phyloP scores from a whole-genome alignment of 1,140 invertebrate genomes.

The Megalonaias nervosa region DNA sequence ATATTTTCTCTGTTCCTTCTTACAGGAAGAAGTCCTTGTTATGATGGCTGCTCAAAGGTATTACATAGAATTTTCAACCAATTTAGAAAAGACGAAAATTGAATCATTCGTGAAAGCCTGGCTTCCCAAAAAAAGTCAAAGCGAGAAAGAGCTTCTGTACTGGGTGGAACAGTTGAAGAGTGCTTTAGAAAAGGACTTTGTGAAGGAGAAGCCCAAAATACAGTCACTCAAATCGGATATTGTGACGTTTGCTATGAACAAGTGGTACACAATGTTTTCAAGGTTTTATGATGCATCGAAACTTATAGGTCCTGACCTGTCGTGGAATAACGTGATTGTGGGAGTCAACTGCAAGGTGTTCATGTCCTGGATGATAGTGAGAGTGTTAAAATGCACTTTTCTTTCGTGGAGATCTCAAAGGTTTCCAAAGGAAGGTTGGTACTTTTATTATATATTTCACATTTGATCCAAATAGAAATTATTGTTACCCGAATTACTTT shows the following conservation, averaged over 20 bases:
- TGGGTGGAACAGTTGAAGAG: constrained; percentile 40
- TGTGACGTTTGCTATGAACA: constrained; percentile 49
- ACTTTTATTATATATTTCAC: neutral
- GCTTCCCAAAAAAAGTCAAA: constrained; percentile 35
- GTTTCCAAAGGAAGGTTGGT: constrained; percentile 48
- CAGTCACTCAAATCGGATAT: constrained; percentile 44
- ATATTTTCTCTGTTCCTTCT: neutral
- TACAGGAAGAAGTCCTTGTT: constrained; percentile 49
- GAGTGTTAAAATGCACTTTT: constrained; percentile 43
- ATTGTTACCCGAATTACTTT: no score
- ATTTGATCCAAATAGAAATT: no score
- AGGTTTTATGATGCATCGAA: constrained; percentile 50
- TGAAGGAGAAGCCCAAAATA: constrained; percentile 25
- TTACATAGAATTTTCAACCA: constrained; percentile 42
- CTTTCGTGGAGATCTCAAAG: constrained; percentile 52
- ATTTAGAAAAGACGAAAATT: constrained; percentile 37
- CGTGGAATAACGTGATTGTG: constrained; percentile 44
- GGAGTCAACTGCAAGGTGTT: constrained; percentile 55
- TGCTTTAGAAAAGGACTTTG: constrained; percentile 43
- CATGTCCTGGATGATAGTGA: constrained; percentile 54
- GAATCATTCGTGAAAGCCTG: constrained; percentile 37
- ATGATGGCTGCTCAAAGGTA: constrained; percentile 48
- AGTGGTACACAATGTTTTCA: constrained; percentile 51
- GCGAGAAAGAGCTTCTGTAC: constrained; percentile 17
- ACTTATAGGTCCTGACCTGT: constrained; percentile 27